Base-by-base conservation (phyloP, 2,113 vertebrate species). In the Tympanuchus pallidicinctus region DNA sequence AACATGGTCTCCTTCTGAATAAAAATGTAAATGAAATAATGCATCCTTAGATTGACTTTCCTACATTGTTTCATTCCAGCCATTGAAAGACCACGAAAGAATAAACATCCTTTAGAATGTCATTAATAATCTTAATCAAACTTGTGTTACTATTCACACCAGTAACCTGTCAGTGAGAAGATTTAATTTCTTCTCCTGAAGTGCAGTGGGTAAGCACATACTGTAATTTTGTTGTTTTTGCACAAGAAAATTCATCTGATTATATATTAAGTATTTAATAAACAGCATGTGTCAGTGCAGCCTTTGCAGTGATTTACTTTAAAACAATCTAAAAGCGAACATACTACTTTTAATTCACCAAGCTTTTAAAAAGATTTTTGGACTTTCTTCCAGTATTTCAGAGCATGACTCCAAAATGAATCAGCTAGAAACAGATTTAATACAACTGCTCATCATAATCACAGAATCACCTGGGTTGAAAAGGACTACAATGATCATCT, bases 91-190 rank as follows among this genome's bases (percentile, higher is more conserved):
- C 83, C 73, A 96, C 94, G 95, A 96, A 97, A 97, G 61, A 95
- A 94, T 16, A n/a, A 59, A 80, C 61, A 91, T 96, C 69, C 97
- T 96, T 96, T 74, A 96, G 36, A 96, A 93, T 64, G 88, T 80
- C 85, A 78, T 87, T 97, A 97, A 96, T 97, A 98, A 97, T 18
- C 28, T 89, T 94, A 97, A 97, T 64, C 97, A 79, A 97, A 97
- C 92, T 96, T 95, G 75, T 63, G 71, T 81, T 97, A 95, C 94
- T 97, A 97, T 94, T 96, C 95, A 97, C 93, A 38, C 38, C 89
- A 97, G 92, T 91, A 93, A 97, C 90, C 91, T 96, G 93, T 97
- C 88, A 94, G 93, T 90, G 92, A 97, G 91, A 94, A 15, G 1
- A 97, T 93, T 97, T 96, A 95, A 97, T 96, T 97, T 96, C 81